phyloP scores from a whole-genome alignment of 2,888 invertebrate species.

The Metopia argyrocephala region DNA sequence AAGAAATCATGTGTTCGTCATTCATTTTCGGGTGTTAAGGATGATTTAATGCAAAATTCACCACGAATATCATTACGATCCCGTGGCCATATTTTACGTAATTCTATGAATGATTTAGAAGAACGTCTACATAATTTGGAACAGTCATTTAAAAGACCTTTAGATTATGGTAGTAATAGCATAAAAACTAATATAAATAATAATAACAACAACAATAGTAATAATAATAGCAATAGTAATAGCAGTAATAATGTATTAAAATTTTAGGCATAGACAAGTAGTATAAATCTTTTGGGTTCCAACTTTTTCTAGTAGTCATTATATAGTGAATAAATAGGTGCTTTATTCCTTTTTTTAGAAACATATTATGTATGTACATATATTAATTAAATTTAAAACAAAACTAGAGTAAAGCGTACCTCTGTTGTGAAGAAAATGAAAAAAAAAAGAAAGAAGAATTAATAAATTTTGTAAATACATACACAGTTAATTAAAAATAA shows the following conservation, averaged over 20 bases:
- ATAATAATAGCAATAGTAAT: not conserved
- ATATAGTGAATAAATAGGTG: too few relatives aligned
- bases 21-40: slow-evolving; percentile 78
- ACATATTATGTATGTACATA: too few relatives aligned
- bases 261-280: slow-evolving; percentile 27
- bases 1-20: slow-evolving; percentile 75
- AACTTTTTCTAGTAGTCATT: too few relatives aligned
- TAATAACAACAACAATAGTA: slow-evolving; percentile 51
- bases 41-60: slow-evolving; percentile 77
- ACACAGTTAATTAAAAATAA: too few relatives aligned
- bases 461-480: too few relatives aligned
- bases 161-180: slow-evolving; percentile 75
- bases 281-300: not conserved
- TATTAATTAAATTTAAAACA: too few relatives aligned
- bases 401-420: too few relatives aligned
- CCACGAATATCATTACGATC: slow-evolving; percentile 76
- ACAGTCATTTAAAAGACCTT: slow-evolving; percentile 76
- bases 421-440: too few relatives aligned
- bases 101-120: slow-evolving; percentile 78
- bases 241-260: slow-evolving; percentile 41
- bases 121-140: slow-evolving; percentile 77
- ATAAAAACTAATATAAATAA: slow-evolving; percentile 17
- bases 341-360: too few relatives aligned
- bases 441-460: too few relatives aligned
- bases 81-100: slow-evolving; percentile 75